Base-by-base conservation (phyloP, 2,888 invertebrate species). In the Tanypteryx hageni region DNA sequence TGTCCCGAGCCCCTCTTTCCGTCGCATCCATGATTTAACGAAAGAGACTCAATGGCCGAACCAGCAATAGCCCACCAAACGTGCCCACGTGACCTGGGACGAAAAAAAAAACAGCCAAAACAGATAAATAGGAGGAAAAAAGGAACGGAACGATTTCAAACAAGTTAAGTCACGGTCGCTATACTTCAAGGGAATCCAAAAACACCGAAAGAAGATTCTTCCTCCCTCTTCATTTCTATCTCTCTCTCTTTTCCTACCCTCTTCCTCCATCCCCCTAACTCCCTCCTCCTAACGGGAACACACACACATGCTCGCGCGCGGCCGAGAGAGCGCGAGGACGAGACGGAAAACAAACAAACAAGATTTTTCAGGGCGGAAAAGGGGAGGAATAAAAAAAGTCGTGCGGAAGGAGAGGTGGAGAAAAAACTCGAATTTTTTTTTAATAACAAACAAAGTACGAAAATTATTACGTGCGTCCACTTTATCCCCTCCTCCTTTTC, bases 121-220 rank as follows among this genome's bases (percentile, higher is more conserved):
- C n/a, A 68, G 64, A 68, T 16, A 68, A 18, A n/a, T n/a, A 18
- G 7, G n/a, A n/a, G n/a, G 68, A 44, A 44, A 44, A 44, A 68
- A 76, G 76, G 27, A 76, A 27, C 76, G 22, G 18, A 76, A 76
- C 22, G 11, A 22, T 76, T 76, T 9, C 27, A 22, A 44, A 5
- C 5, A 44, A 44, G 76, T 2, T 10, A 76, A 76, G 76, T 76
- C 76, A 76, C 22, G 76, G 22, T 76, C 27, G 9, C 76, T 76
- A 44, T 44, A 76, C 76, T 27, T 27, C 18, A 76, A 76, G 76
- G 27, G 76, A 76, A 76, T 76, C 76, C 76, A 76, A 76, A 44
- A 76, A 76, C 76, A 22, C 27, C 22, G 76, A 27, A 1, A 5
- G 76, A 76, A 22, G 27, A 76, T 18, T 64, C 27, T 44, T n/a